Conservation (phyloP, 2,888 invertebrate species). For the Nomada fabriciana region DNA sequence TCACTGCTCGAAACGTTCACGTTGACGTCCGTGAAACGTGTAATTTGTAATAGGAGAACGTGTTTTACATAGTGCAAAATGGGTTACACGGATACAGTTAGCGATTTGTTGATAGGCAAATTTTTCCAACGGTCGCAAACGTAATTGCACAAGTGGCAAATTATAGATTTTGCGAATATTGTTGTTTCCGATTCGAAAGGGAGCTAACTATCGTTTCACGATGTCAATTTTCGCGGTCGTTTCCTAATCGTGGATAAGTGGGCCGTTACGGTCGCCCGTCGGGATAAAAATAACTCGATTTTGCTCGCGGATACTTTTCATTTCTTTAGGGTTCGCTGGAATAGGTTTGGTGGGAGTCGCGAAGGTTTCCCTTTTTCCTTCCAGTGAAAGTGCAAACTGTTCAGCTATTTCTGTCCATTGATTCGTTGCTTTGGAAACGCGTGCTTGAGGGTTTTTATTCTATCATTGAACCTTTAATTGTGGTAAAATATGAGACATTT, state of each 20-base stretch:
- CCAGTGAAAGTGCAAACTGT: not conserved
- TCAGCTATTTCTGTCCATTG: not conserved
- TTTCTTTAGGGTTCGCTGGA: not conserved
- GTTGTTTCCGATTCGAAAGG: conserved; percentile 31
- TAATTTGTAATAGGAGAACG: conserved; percentile 42
- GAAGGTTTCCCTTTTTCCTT: not conserved
- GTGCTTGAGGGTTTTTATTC: too few species aligned
- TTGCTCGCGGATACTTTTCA: not conserved
- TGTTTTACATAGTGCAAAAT: conserved; percentile 32
- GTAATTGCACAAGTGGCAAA: conserved; percentile 46
- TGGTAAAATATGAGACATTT: too few species aligned
- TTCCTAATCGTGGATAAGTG: not conserved
- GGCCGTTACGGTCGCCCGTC: not conserved
- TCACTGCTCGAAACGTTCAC: conserved; percentile 16
- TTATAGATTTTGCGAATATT: conserved; percentile 34
- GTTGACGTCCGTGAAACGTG: conserved; percentile 35
- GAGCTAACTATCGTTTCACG: not conserved
- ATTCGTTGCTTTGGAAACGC: too few species aligned
- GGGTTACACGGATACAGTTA: conserved; percentile 35
- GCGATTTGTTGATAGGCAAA: conserved; percentile 42
- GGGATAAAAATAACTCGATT: not conserved
- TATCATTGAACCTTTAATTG: too few species aligned
- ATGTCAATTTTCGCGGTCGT: conserved; percentile 2
- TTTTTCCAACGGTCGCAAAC: conserved; percentile 7
- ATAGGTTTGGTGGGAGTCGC: not conserved